Conservation (phyloP, 2,113 vertebrate species). For the Aspidoscelis tigris region DNA sequence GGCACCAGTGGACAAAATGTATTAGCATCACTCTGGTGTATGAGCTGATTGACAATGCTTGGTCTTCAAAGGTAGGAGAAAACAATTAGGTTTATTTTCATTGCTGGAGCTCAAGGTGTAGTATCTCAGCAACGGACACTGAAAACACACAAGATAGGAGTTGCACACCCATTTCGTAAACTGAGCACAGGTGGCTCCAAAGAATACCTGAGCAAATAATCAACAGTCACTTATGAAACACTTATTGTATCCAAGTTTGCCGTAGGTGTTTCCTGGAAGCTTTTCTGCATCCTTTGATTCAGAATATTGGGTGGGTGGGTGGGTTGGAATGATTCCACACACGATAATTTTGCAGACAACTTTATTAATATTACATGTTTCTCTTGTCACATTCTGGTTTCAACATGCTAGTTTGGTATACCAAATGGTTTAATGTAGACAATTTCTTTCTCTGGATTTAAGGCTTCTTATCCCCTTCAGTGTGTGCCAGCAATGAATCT, state of each 20-base stretch:
- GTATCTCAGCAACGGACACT: slow-evolving; percentile 59
- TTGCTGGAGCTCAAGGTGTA: slow-evolving; percentile 17
- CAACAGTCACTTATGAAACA: slow-evolving; percentile 57
- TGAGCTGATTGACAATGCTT: slow-evolving; percentile 41
- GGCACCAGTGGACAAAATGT: background rate
- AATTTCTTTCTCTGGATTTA: no score
- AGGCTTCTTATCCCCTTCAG: no score
- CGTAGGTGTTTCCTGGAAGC: slow-evolving; percentile 62
- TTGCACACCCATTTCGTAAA: slow-evolving; percentile 74
- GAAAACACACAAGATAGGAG: slow-evolving; percentile 52
- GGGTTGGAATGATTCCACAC: slow-evolving; percentile 34
- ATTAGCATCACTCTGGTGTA: background rate
- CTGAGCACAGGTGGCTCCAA: slow-evolving; percentile 70
- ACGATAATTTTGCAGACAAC: slow-evolving; percentile 54
- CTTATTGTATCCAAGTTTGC: slow-evolving; percentile 73
- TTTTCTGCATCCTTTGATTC: slow-evolving; percentile 47
- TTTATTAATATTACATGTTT: slow-evolving; percentile 37
- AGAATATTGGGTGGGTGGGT: slow-evolving; percentile 31
- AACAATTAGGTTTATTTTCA: slow-evolving; percentile 46
- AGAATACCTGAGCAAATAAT: slow-evolving; percentile 72
- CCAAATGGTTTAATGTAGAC: no score
- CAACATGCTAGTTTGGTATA: background rate
- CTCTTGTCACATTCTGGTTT: background rate
- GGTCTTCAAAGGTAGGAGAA: slow-evolving; percentile 44
- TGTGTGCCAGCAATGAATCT: no score